A percentile compares a stretch with the other conserved stretches of the same genome.
These are phyloP conservation scores for Plagiodera versicolora DNA, from an alignment of 2,888 invertebrate species.

Conservation along the genomic window DNA sequence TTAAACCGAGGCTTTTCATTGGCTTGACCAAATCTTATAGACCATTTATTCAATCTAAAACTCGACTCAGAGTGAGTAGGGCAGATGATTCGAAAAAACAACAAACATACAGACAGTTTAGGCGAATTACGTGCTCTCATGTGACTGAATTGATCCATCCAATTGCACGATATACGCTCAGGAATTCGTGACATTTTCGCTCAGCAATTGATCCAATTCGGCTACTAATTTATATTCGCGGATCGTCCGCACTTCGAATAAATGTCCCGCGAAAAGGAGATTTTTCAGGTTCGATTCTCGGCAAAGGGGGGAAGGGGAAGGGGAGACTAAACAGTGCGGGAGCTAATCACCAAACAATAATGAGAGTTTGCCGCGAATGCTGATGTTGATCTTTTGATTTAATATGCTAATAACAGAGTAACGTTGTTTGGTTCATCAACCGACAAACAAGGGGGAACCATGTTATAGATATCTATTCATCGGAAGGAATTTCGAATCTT, in stretches of 20 bases:
- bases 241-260: neutral
- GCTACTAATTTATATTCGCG: neutral
- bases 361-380: constrained; percentile 6
- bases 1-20: too few relatives aligned
- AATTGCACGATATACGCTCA: too few relatives aligned
- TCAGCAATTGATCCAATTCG: too few relatives aligned
- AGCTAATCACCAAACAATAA: neutral
- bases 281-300: neutral
- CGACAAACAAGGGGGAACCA: neutral
- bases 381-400: constrained; percentile 12
- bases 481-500: neutral
- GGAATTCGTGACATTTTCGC: too few relatives aligned
- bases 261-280: neutral
- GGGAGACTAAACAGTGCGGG: neutral
- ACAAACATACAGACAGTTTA: too few relatives aligned
- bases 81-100: too few relatives aligned
- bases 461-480: neutral
- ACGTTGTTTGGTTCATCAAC: constrained; percentile 5
- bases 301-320: too few relatives aligned
- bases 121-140: too few relatives aligned
- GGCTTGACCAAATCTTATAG: too few relatives aligned
- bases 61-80: too few relatives aligned
- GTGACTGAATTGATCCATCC: too few relatives aligned
- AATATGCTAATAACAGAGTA: constrained; percentile 5
- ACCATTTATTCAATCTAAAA: too few relatives aligned